Evolutionary conservation across 2,113 vertebrate species (phyloP), one percentile per base, ranked within the genome.

Genomic region (Corythoichthys intestinalis): DNA sequence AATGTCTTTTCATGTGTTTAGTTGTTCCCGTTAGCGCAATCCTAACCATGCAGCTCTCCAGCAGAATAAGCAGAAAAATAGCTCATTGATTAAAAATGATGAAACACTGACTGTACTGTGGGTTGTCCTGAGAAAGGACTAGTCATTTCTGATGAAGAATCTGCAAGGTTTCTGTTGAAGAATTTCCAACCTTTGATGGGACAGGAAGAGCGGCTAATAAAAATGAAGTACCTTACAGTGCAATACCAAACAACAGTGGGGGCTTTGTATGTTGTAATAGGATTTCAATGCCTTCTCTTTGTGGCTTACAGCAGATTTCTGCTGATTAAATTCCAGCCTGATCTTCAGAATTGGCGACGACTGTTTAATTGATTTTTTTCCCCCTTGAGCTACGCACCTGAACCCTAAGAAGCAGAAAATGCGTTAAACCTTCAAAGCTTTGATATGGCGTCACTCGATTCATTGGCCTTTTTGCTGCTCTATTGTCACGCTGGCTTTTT

Each of bases 221-320:
- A 67, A 67, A 72, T 67, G 63, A 76, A 78, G 70, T 65, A 66
- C 72, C 74, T 83, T 75, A 62, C 70, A 54, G 74, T 79, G 77
- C 74, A 74, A 86, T 75, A 65, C 73, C 10, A 67, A 74, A 74
- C 80, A 87, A 90, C 85, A 90, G 82, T 88, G 61, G 64, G 69
- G 81, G 78, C 87, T 87, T 91, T 91, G 89, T 90, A 78, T 77
- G 38, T 75, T 47, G 38, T 91, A 91, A 91, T 90, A 86, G 87
- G 88, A 90, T 92, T 92, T 86, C 82, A 88, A 86, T 89, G 80
- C 82, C 77, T 72, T 75, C 80, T 78, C 71, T 80, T 77, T 85
- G 78, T 74, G 73, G 78, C 85, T 85, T 69, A 66, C 76, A 77
- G 80, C 70, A 81, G 78, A 82, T 88, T 88, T 87, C 75, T 79